Evolutionary conservation across 2,888 invertebrate genomes (phyloP).

Genomic region (Drosophila macrothrix): DNA sequence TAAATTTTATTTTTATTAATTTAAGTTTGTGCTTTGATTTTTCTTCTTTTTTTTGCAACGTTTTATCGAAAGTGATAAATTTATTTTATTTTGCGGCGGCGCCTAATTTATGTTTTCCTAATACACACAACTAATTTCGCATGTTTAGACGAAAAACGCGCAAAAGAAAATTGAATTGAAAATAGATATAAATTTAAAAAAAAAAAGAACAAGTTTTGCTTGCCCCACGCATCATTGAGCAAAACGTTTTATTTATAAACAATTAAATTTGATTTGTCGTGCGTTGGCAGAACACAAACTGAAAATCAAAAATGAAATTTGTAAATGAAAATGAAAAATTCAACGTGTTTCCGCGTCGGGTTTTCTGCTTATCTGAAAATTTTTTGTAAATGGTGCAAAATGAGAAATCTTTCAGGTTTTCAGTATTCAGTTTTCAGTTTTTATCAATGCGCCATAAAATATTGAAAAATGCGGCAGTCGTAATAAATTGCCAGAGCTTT

Average conservation of each 20-base stretch:
- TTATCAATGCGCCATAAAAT: constrained; percentile 59
- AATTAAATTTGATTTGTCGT: constrained; percentile 81
- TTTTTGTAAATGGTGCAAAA: constrained; percentile 1
- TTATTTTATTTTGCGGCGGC: constrained; percentile 64
- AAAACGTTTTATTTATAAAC: constrained; percentile 81
- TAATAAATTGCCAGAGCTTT: constrained; percentile 60
- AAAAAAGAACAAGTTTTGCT: constrained; percentile 8
- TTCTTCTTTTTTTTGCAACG: constrained; percentile 27
- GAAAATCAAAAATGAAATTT: constrained; percentile 20
- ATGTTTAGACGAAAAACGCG: constrained; percentile 35
- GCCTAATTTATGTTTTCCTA: constrained; percentile 76
- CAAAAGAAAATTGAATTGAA: constrained; percentile 10
- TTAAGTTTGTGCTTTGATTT: constrained; percentile 53
- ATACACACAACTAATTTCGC: constrained; percentile 73
- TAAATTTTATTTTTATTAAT: constrained; percentile 10
- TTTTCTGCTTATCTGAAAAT: constrained; percentile 16
- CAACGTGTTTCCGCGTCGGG: constrained; percentile 50
- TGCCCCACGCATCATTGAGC: constrained; percentile 62
- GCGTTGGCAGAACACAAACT: constrained; percentile 46
- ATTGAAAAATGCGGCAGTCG: constrained; percentile 75
- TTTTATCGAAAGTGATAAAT: constrained; percentile 73
- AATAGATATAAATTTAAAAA: constrained; percentile 16
- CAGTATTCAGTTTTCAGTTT: constrained; percentile 4
- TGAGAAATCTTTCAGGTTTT: constrained; percentile 4
- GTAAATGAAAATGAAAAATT: constrained; percentile 25